phyloP scores from a whole-genome alignment of 2,797 vertebrate genomes.

The Periophthalmus magnuspinnatus region DNA sequence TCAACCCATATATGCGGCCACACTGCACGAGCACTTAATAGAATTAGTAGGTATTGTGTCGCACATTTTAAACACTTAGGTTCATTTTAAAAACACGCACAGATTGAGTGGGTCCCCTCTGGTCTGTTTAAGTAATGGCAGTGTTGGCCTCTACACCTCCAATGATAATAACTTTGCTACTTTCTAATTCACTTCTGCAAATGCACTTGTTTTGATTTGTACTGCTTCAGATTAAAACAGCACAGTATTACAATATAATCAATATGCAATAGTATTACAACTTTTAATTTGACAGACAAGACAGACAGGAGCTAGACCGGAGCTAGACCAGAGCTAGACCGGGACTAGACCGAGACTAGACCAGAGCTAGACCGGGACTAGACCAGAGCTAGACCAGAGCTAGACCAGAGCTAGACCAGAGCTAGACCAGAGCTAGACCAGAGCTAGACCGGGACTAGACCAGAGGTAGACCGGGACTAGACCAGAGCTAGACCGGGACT shows the following conservation, averaged over 20 bases:
- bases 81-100: conserved; percentile 54
- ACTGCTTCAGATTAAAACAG: conserved; percentile 40
- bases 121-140: conserved; percentile 60
- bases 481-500: no score
- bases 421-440: no score
- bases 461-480: no score
- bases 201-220: conserved; percentile 58
- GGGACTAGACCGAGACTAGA: no score
- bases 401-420: no score
- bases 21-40: conserved; percentile 76
- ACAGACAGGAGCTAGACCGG: no score
- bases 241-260: neutral
- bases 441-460: no score
- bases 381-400: no score
- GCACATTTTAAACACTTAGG: conserved; percentile 78
- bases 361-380: no score
- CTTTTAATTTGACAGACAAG: neutral
- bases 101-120: conserved; percentile 44
- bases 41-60: conserved; percentile 82
- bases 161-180: conserved; percentile 47
- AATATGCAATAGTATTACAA: neutral
- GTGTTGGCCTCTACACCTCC: conserved; percentile 40
- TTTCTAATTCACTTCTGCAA: conserved; percentile 50
- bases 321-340: no score
- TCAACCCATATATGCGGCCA: conserved; percentile 71